Conservation (phyloP, 2,888 invertebrate species). For the Pyrocoelia pectoralis region DNA sequence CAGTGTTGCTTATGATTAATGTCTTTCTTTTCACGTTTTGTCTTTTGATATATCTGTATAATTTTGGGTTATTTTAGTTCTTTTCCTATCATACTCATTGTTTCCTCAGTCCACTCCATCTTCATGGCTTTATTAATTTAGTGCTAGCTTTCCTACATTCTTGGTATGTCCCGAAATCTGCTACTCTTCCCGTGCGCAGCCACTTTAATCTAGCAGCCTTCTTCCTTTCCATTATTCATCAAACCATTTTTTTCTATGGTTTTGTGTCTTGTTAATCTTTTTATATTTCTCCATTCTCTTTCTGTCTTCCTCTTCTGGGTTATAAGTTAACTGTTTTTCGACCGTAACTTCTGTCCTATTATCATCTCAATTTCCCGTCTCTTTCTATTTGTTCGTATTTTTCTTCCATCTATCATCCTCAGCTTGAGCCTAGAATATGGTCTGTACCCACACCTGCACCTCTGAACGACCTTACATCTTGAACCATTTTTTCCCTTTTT, state of each 20-base stretch:
- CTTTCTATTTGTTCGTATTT: not conserved
- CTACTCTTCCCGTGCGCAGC: too few relatives aligned
- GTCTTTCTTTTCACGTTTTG: too few relatives aligned
- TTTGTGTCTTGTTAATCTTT: not conserved
- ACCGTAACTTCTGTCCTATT: too few relatives aligned
- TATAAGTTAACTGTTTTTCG: not conserved
- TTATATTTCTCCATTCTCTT: not conserved
- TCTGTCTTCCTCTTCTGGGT: constrained; percentile 10
- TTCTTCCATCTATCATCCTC: not conserved
- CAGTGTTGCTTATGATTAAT: not conserved
- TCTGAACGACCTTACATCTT: too few relatives aligned
- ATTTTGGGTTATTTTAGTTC: not conserved
- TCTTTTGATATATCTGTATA: constrained; percentile 4
- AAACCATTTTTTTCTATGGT: not conserved
- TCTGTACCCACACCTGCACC: too few relatives aligned
- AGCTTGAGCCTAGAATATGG: not conserved
- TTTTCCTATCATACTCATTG: too few relatives aligned
- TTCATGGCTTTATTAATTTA: too few relatives aligned
- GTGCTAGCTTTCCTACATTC: too few relatives aligned
- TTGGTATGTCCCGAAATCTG: too few relatives aligned
- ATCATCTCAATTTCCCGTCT: too few relatives aligned
- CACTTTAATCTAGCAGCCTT: too few relatives aligned
- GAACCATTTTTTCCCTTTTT: not conserved
- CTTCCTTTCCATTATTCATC: not conserved
- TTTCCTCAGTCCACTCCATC: not conserved